Evolutionary conservation across 2,888 invertebrate species (phyloP).

Genomic region (Phengaris arion): DNA sequence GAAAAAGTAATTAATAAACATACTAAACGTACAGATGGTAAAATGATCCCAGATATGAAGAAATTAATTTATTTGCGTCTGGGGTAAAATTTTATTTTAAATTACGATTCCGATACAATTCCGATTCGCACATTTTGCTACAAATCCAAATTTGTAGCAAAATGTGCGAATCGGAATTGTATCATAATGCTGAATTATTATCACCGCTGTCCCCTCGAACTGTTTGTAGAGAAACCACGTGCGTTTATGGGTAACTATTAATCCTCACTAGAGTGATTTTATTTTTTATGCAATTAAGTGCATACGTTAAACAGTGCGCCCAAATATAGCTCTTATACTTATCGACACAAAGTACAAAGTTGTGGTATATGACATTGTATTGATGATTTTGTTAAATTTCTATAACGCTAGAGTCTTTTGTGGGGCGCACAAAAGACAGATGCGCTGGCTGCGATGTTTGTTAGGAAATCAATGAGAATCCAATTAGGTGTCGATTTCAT

Average conservation of each 20-base stretch:
- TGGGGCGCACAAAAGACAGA: background rate
- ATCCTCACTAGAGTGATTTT: conserved; percentile 6
- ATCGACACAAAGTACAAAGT: background rate
- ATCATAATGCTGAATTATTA: conserved; percentile 6
- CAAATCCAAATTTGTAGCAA: too few relatives aligned
- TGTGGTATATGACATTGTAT: background rate
- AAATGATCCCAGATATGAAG: too few relatives aligned
- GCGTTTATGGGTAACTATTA: background rate
- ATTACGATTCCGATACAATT: too few relatives aligned
- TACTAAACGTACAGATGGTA: too few relatives aligned
- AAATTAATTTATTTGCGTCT: too few relatives aligned
- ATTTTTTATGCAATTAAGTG: conserved; percentile 3
- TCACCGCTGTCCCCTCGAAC: background rate
- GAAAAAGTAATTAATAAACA: too few relatives aligned
- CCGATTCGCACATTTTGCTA: too few relatives aligned
- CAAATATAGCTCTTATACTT: background rate
- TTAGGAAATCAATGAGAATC: conserved; percentile 13
- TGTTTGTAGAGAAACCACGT: conserved; percentile 5
- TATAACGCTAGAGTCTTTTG: background rate
- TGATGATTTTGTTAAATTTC: conserved; percentile 3
- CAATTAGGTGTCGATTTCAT: conserved; percentile 15
- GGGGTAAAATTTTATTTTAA: too few relatives aligned
- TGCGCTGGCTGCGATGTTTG: background rate
- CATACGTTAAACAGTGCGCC: background rate
- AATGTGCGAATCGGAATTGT: conserved; percentile 9